These are phyloP conservation scores for Anhinga anhinga DNA, from an alignment of 2,113 vertebrate species.

Conservation along the genomic window DNA sequence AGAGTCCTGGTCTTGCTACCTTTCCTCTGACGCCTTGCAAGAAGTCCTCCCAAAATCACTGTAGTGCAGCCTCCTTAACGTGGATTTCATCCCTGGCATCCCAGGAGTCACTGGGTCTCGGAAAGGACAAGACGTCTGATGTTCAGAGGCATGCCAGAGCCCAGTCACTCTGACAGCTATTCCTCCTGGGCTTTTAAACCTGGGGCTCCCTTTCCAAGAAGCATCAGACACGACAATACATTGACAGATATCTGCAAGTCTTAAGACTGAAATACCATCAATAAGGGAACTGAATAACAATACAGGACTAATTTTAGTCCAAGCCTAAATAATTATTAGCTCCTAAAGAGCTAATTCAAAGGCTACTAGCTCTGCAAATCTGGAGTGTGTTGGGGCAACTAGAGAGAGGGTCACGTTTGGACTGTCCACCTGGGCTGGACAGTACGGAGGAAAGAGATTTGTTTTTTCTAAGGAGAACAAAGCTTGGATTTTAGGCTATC, in stretches of 20 bases:
- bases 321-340: not conserved
- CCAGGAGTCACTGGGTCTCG: not conserved
- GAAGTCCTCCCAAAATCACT: not conserved
- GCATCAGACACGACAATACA: not conserved
- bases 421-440: not conserved
- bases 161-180: not conserved
- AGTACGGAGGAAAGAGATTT: not conserved
- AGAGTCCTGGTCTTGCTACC: not conserved
- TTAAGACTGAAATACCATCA: not conserved
- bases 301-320: slow-evolving; percentile 15
- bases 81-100: not conserved
- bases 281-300: not conserved
- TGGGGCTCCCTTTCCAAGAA: not conserved
- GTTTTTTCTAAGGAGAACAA: not conserved
- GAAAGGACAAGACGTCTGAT: not conserved
- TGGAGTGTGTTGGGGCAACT: not conserved
- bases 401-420: not conserved
- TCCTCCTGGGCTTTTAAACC: not conserved
- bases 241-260: not conserved
- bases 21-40: not conserved
- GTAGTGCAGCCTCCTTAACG: not conserved
- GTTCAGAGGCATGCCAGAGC: not conserved
- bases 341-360: not conserved
- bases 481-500: not conserved
- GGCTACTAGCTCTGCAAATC: not conserved